Evolutionary conservation across 2,113 vertebrate genomes (phyloP).

Genomic region (Malurus cyaneus): DNA sequence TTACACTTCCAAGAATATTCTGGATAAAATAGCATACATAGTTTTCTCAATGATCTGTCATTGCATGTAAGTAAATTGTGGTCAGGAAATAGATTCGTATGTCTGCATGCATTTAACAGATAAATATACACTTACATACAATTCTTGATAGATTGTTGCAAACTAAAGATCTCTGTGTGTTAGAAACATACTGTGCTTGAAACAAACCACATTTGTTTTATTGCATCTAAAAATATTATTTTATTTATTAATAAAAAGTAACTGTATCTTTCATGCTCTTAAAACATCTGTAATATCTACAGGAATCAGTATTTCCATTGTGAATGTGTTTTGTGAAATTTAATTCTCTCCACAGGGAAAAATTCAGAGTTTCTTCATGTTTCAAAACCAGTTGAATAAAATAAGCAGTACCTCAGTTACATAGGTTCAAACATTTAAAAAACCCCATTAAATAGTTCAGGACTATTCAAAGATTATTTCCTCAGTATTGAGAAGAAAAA

Average conservation of each 20-base stretch:
- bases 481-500: neutral
- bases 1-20: neutral
- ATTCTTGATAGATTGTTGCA: neutral
- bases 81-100: neutral
- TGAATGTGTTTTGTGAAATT: neutral
- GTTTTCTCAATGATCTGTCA: neutral
- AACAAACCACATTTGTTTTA: neutral
- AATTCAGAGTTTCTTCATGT: neutral
- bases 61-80: neutral
- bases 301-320: neutral
- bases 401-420: neutral
- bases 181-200: neutral
- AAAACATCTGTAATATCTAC: neutral
- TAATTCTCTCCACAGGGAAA: accelerated
- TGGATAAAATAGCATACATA: neutral
- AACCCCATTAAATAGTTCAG: neutral
- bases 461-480: neutral
- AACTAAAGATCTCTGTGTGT: neutral
- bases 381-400: neutral
- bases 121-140: neutral
- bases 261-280: neutral
- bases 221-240: neutral
- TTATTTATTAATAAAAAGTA: neutral
- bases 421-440: neutral
- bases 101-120: neutral